Evolutionary conservation across 1,140 invertebrate genomes (phyloP).

Genomic region (Acromyrmex heyeri): DNA sequence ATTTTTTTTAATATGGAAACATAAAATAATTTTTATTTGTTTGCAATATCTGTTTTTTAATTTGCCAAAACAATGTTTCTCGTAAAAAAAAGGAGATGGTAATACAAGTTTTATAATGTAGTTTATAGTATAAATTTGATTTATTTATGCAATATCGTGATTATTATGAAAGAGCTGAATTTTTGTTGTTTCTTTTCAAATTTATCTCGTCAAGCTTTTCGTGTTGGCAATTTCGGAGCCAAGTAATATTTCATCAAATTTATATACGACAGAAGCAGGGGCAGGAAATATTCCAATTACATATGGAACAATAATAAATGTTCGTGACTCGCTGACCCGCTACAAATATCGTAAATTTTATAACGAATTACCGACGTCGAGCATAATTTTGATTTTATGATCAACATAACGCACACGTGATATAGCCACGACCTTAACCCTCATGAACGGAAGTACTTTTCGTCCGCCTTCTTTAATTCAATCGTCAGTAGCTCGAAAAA

Average conservation of each 20-base stretch:
- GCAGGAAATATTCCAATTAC: conserved; percentile 30
- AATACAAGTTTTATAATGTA: not conserved
- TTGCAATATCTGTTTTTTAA: not conserved
- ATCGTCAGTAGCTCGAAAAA: conserved; percentile 59
- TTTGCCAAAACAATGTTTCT: not conserved
- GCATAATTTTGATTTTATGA: conserved; percentile 33
- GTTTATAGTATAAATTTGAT: not conserved
- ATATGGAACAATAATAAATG: conserved; percentile 43
- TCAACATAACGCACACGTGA: conserved; percentile 33
- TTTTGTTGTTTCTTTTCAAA: not conserved
- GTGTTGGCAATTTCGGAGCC: not conserved
- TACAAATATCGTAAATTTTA: conserved; percentile 55
- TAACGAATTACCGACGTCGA: conserved; percentile 30
- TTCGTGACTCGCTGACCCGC: conserved; percentile 42
- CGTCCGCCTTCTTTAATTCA: conserved; percentile 58
- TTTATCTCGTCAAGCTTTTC: conserved; percentile 6
- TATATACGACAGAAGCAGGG: conserved; percentile 18
- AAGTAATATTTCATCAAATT: conserved; percentile 37
- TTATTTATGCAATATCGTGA: not conserved
- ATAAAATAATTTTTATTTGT: not conserved
- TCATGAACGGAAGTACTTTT: not conserved
- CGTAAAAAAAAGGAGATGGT: not conserved
- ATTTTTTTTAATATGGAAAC: not conserved
- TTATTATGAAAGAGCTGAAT: not conserved
- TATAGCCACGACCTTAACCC: conserved; percentile 52